Conservation (phyloP, 2,113 vertebrate genomes). For the Sceloporus tristichus region DNA sequence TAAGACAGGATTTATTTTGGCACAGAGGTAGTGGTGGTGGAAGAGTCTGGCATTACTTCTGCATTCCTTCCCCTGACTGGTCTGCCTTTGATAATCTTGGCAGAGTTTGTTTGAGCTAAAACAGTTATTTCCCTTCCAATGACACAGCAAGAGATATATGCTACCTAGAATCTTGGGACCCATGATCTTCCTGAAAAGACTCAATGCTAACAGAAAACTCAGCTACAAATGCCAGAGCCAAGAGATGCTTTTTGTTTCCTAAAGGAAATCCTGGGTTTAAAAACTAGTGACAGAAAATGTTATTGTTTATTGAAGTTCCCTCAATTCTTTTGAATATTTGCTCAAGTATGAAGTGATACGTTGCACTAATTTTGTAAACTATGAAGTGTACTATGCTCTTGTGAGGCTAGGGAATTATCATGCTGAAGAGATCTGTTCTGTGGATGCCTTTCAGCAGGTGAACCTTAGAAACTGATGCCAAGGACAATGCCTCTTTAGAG, state of each 20-base stretch:
- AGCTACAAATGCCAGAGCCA: slow-evolving; percentile 40
- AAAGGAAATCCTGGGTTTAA: slow-evolving; percentile 34
- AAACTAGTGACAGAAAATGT: neutral
- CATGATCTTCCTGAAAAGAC: slow-evolving; percentile 51
- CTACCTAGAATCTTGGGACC: slow-evolving; percentile 51
- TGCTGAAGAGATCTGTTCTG: neutral
- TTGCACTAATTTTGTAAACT: slow-evolving; percentile 11
- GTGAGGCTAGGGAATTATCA: neutral
- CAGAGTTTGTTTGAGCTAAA: slow-evolving; percentile 66
- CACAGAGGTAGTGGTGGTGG: no score
- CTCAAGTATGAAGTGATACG: neutral
- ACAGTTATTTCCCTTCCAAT: slow-evolving; percentile 70
- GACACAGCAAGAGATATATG: slow-evolving; percentile 60
- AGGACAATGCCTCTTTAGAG: neutral
- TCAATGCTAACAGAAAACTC: slow-evolving; percentile 45
- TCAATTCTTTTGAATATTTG: neutral
- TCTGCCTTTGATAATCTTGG: slow-evolving; percentile 68
- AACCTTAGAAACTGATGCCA: neutral
- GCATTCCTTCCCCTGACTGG: slow-evolving; percentile 53
- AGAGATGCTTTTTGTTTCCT: slow-evolving; percentile 24
- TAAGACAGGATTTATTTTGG: slow-evolving; percentile 20
- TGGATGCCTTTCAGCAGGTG: neutral
- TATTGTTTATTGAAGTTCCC: slow-evolving; percentile 19
- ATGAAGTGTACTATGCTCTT: neutral
- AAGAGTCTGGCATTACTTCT: neutral